Base-by-base conservation (phyloP, 2,888 invertebrate species). In the Monopis laevigella region DNA sequence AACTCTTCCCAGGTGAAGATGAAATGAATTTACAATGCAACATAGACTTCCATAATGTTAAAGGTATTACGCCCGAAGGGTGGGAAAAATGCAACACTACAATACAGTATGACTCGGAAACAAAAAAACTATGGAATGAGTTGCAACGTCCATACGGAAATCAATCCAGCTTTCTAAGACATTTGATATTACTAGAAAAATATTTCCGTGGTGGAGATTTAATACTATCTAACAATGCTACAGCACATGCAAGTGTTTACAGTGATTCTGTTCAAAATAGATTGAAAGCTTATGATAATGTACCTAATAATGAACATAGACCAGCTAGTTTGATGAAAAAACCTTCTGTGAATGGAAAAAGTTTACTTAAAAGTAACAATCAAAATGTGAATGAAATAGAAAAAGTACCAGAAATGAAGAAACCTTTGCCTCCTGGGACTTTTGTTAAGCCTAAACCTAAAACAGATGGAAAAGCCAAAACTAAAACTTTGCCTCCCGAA, bases 81-180 rank as follows among this genome's bases (percentile, higher is more conserved):
- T 93, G 93, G 92, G 92, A 92, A 51, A 89, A 90, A 45, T 90
- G 91, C 49, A 86, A 85, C 48, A 85, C 90, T 0, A 85, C 88
- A 52, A 86, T 93, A 40, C 92, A 93, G 54, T 93, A 92, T 48
- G 93, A 93, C 54, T 80, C 84, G 10, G 90, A 91, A n/a, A 93
- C 92, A 0, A 90, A 89, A 44, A 82, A 84, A 4, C 73, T 93
- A 2, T 93, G 92, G 91, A 88, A 89, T 46, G 90, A 91, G 51
- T 62, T 93, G 27, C 92, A 93, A 56, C 86, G 91, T 58, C 93
- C 93, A 0, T 93, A 93, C 52, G 93, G 93, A 2, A 93, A 92
- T 62, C 92, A 92, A 54, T 92, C 92, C 30, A 92, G 92, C 49
- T 93, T 93, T 58, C 68, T 93, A 1, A 82, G 92, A 5, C 93